Conservation (phyloP, 1,140 invertebrate species). For the Aphaenogaster floridana region DNA sequence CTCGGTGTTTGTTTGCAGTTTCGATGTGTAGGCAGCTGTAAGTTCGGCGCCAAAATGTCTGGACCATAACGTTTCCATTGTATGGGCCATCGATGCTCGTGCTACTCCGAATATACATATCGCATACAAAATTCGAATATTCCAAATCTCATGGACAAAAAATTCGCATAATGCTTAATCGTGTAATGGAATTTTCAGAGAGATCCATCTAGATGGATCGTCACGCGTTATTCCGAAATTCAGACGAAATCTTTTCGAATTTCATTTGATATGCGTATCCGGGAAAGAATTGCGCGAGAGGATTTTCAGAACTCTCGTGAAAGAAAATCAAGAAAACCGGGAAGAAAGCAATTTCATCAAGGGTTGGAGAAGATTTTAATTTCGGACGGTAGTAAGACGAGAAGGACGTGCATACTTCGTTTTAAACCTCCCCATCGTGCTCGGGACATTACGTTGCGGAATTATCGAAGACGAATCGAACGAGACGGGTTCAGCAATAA, state of each 20-base stretch:
- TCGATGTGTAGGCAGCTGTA: slow-evolving; percentile 70
- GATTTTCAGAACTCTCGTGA: neutral
- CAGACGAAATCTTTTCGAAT: neutral
- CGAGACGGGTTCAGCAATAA: slow-evolving; percentile 36
- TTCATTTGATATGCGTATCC: neutral
- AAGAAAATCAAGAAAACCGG: neutral
- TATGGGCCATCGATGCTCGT: slow-evolving; percentile 32
- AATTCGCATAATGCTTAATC: slow-evolving; percentile 10
- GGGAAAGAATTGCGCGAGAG: neutral
- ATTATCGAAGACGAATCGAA: slow-evolving; percentile 41
- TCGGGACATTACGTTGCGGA: neutral
- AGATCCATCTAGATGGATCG: neutral
- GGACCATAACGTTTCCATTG: slow-evolving; percentile 74
- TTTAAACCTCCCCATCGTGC: neutral
- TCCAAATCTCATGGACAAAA: neutral
- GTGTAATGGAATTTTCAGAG: neutral
- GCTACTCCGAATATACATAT: neutral
- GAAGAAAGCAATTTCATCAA: neutral
- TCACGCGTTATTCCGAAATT: neutral
- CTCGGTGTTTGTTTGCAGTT: slow-evolving; percentile 74
- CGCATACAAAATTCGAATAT: slow-evolving; percentile 16
- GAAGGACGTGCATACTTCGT: neutral
- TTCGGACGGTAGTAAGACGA: neutral
- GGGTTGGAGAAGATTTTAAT: neutral
- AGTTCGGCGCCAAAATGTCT: slow-evolving; percentile 82